Base-by-base conservation (phyloP, 2,888 invertebrate species). In the Nomada lathburiana region DNA sequence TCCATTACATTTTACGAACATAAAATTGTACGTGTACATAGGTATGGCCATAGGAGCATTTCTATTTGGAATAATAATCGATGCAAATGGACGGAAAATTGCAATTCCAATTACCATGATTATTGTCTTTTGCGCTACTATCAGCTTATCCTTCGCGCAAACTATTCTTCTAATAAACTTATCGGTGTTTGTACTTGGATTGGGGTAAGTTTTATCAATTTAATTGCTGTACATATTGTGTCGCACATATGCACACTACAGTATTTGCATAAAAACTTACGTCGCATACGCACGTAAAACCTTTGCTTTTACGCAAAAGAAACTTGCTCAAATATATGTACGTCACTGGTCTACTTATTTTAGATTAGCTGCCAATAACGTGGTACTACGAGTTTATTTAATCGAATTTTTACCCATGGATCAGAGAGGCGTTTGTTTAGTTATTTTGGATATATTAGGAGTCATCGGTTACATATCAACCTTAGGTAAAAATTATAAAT, bases 361-460 rank as follows among this genome's bases (percentile, higher is more conserved):
- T 80, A 94, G 94, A 72, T 76, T 94, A 77, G 93, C 93, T 68
- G 91, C 93, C 16, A 94, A 92, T 85, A 90, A 89, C 70, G 89
- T 88, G 11, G 87, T 90, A 2, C 82, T 93, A 29, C 94, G 93
- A 89, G 91, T 94, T 16, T 92, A 94, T 74, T 81, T 94, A 65
- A 91, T 93, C 42, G 95, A 95, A 90, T 92, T 93, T 64, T 77
- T 94, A 52, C 94, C 94, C 2, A 89, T 89, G 52, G 90, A 90
- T 44, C 92, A 84, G 76, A 92, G 94, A 82, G 94, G 94, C 53
- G 88, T 88, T 59, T 94, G 90, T 76, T 82, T 94, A 59, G 89
- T 92, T 18, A 68, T 94, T 29, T 89, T 94, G 10, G 94, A 94
- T 86, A 62, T 94, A 52, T 90, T 93, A 70, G 94, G 94, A 94